These are phyloP conservation scores for Theonella swinhoei DNA, from an alignment of 37 sponge, comb jelly and placozoan genomes.

Conservation along the genomic window DNA sequence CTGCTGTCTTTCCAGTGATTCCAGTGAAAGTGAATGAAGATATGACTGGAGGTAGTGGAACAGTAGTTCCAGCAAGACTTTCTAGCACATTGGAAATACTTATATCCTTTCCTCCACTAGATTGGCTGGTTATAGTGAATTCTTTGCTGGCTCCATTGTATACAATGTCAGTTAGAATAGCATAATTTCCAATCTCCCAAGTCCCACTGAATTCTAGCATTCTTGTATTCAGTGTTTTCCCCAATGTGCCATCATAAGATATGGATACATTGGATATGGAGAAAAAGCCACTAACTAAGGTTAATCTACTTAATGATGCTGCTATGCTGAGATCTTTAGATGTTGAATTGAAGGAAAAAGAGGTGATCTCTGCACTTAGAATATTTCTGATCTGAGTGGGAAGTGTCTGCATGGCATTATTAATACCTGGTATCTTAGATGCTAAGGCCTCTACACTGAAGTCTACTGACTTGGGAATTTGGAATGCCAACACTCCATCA, in stretches of 20 bases:
- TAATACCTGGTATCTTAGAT: not conserved
- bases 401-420: not conserved
- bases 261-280: not conserved
- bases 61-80: not conserved
- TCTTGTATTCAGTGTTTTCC: not conserved
- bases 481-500: not conserved
- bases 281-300: not conserved
- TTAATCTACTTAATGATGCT: not conserved
- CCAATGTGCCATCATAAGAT: not conserved
- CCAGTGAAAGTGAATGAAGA: not conserved
- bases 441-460: not conserved
- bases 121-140: not conserved
- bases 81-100: not conserved
- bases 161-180: not conserved
- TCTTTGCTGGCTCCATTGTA: not conserved
- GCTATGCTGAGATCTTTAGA: not conserved
- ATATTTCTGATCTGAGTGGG: not conserved
- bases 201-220: not conserved
- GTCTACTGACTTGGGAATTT: not conserved
- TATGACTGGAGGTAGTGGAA: not conserved
- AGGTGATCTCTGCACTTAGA: not conserved
- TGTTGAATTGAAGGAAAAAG: not conserved
- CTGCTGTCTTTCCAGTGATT: not conserved
- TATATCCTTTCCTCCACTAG: not conserved
- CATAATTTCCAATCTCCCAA: not conserved